Base-by-base conservation (phyloP, 2,888 invertebrate genomes). In the Oligia strigilis region DNA sequence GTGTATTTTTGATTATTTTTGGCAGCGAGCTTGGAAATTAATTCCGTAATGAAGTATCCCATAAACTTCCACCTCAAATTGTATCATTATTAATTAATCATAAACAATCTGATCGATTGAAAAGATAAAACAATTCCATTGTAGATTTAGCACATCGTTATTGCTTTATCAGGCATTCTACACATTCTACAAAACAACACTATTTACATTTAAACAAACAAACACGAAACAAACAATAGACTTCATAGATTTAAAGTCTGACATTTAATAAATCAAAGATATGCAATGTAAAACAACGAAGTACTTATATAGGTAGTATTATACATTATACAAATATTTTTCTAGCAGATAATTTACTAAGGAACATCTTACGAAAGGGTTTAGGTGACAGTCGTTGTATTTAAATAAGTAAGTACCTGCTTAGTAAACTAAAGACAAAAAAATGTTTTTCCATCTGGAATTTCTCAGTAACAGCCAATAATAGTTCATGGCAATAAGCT, bases 81-180 rank as follows among this genome's bases (percentile, higher is more conserved):
- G 5, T 43, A 58, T 67, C 17, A 64, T 19, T 36, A 2, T 19
- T 36, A 0, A 36, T 36, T 11, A n/a, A 17, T 17, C 6, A 8
- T 46, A 49, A 40, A 78, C 36, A n/a, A 4, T 4, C 49, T 13
- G n/a, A 29, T 4, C n/a, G 6, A 40, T 49, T 66, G 2, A 14
- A 19, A 40, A 49, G n/a, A 4, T 13, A 23, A 19, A 64, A 3
- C 19, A 9, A 36, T 36, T 52, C n/a, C 2, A n/a, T 43, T 60
- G 58, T 58, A 49, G 36, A 40, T 66, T 36, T 36, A 49, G 40
- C 17, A 49, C 76, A 29, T 60, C 13, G 13, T 13, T 67, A 11
- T 77, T 77, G 29, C 17, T 52, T 17, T 46, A 40, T 55, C 52
- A 75, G 46, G 43, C 43, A 78, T 78, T 78, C 62, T 19, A 19